Evolutionary conservation across 1,140 invertebrate genomes (phyloP).

Genomic region (Zelostemma sp.): DNA sequence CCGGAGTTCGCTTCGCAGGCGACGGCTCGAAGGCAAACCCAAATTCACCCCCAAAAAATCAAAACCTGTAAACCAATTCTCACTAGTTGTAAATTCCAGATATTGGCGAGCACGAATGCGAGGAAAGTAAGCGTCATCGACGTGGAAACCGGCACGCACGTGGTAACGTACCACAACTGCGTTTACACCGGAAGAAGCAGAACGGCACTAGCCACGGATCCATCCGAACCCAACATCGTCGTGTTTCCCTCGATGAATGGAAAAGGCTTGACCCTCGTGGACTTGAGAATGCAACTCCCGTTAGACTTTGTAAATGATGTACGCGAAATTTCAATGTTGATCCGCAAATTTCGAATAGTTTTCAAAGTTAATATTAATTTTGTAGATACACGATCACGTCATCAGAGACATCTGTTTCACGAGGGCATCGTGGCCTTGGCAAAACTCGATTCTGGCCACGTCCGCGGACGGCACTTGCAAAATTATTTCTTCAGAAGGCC

Average conservation of each 20-base stretch:
- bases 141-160: conserved; percentile 68
- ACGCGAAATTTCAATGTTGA: conserved; percentile 30
- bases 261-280: conserved; percentile 70
- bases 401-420: conserved; percentile 70
- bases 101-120: conserved; percentile 69
- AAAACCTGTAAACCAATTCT: too few species aligned
- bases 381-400: conserved; percentile 65
- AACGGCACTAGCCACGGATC: conserved; percentile 70
- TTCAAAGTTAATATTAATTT: too few species aligned
- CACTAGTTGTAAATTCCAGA: conserved; percentile 54
- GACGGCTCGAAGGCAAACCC: conserved; percentile 69
- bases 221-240: conserved; percentile 68
- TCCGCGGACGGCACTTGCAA: conserved; percentile 68
- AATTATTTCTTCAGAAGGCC: conserved; percentile 67
- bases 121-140: conserved; percentile 69
- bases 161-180: conserved; percentile 71
- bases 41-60: too few species aligned
- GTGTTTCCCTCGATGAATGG: conserved; percentile 70
- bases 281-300: conserved; percentile 70
- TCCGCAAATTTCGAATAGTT: not conserved
- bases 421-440: conserved; percentile 70
- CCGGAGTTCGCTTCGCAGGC: conserved; percentile 69
- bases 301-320: conserved; percentile 72
- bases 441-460: conserved; percentile 64
- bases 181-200: conserved; percentile 68